These are phyloP conservation scores for Pycnonotus jocosus DNA, from an alignment of 2,113 vertebrate genomes.

Conservation along the genomic window DNA sequence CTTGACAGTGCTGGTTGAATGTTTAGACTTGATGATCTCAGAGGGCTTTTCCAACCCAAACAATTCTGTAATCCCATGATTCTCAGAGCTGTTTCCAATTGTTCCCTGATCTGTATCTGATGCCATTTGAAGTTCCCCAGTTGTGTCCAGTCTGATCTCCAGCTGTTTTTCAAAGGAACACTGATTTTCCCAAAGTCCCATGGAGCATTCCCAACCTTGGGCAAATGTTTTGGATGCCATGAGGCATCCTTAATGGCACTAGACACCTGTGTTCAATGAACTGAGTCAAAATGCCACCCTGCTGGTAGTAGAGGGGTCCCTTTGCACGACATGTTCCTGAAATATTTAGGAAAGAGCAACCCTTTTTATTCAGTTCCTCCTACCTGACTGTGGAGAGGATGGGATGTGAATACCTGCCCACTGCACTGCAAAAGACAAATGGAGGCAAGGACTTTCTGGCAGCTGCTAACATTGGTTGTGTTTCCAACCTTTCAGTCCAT, in stretches of 20 bases:
- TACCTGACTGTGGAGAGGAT: not conserved
- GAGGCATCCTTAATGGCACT: not conserved
- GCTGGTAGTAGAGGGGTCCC: not conserved
- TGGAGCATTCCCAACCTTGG: not conserved
- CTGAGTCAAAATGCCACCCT: not conserved
- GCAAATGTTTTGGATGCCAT: not conserved
- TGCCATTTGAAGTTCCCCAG: not conserved
- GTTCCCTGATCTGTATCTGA: not conserved
- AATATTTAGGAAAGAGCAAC: not conserved
- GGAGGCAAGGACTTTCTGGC: not conserved
- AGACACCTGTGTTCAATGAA: not conserved
- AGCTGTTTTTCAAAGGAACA: not conserved
- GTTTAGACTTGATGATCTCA: not conserved
- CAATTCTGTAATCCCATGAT: not conserved
- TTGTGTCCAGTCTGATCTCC: not conserved
- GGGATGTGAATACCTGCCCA: not conserved
- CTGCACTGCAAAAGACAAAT: not conserved
- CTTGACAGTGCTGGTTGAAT: not conserved
- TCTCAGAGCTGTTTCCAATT: not conserved
- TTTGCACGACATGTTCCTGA: rapidly evolving
- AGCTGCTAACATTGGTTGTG: not conserved
- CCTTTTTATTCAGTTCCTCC: not conserved
- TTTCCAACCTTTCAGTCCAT: constrained; percentile 72
- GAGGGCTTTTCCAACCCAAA: not conserved
- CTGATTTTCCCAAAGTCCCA: not conserved